phyloP scores from a whole-genome alignment of 2,888 invertebrate genomes.

The Drosophila mimica region DNA sequence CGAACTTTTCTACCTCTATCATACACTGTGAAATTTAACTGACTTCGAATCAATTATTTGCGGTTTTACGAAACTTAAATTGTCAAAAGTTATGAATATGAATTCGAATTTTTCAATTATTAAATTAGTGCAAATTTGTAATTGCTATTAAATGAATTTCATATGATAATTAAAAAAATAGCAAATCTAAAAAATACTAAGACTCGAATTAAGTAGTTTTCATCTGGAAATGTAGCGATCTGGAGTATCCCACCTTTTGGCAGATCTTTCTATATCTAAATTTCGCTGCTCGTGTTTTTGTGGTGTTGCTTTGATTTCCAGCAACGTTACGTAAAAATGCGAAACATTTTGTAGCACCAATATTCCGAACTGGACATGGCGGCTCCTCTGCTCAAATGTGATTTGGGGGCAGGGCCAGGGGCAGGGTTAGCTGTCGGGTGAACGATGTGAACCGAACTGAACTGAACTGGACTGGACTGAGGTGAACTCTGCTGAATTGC shows the following conservation, averaged over 20 bases:
- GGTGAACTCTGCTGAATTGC: constrained; percentile 24
- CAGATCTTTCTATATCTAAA: neutral
- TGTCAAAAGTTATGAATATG: too few relatives aligned
- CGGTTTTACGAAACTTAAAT: too few relatives aligned
- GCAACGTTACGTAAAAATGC: constrained; percentile 33
- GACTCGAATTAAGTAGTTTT: neutral
- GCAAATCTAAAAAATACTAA: neutral
- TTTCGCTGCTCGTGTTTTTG: neutral
- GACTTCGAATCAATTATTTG: neutral
- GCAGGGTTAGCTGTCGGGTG: neutral
- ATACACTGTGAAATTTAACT: neutral
- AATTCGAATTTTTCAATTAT: neutral
- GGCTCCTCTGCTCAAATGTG: constrained; percentile 12
- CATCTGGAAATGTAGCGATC: neutral
- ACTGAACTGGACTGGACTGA: constrained; percentile 24
- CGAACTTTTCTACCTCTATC: constrained; percentile 29
- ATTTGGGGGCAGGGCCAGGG: constrained; percentile 1
- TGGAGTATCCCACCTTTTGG: neutral
- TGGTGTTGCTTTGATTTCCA: constrained; percentile 33
- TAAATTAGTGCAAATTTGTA: neutral
- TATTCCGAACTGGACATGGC: constrained; percentile 39
- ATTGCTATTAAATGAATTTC: neutral
- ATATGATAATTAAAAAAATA: neutral
- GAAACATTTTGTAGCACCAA: constrained; percentile 33
- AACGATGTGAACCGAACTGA: constrained; percentile 48